Percentiles rank a stretch among this genome's conserved stretches.
These are phyloP conservation scores for Tiphia femorata DNA, from an alignment of 2,888 invertebrate genomes.

Conservation along the genomic window DNA sequence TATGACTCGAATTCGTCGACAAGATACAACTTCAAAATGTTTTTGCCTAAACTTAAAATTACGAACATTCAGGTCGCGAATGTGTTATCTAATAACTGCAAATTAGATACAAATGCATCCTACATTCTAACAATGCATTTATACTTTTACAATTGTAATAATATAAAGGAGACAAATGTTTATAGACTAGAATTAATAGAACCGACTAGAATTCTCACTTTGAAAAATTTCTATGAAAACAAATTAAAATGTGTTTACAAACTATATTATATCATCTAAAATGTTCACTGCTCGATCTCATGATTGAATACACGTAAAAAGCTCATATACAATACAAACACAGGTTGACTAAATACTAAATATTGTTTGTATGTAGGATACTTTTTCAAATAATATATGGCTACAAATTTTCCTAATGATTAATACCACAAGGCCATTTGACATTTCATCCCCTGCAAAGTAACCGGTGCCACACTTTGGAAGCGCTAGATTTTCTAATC, in stretches of 20 bases:
- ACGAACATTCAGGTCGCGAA: constrained; percentile 24
- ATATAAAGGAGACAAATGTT: constrained; percentile 46
- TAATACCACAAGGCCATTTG: constrained; percentile 59
- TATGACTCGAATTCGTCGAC: constrained; percentile 8
- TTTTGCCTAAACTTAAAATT: constrained; percentile 29
- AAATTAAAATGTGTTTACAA: constrained; percentile 22
- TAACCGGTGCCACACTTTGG: constrained; percentile 55
- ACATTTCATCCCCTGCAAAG: constrained; percentile 55
- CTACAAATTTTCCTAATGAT: constrained; percentile 47
- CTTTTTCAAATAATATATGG: constrained; percentile 36
- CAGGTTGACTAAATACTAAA: constrained; percentile 19
- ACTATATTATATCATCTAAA: too few species aligned
- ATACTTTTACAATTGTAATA: constrained; percentile 28
- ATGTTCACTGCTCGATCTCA: constrained; percentile 12
- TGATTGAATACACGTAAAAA: too few species aligned
- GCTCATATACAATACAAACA: too few species aligned
- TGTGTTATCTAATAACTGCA: constrained; percentile 22
- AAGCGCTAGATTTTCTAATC: constrained; percentile 42
- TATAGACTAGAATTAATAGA: constrained; percentile 60
- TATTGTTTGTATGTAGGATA: constrained; percentile 49
- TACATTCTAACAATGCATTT: constrained; percentile 36
- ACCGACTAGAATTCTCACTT: constrained; percentile 62
- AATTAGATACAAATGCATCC: constrained; percentile 38
- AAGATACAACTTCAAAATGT: constrained; percentile 27
- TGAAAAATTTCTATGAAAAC: constrained; percentile 31